Evolutionary conservation across 2,113 vertebrate genomes (phyloP), one percentile per base, ranked within the genome.

Genomic region (Micromys minutus): DNA sequence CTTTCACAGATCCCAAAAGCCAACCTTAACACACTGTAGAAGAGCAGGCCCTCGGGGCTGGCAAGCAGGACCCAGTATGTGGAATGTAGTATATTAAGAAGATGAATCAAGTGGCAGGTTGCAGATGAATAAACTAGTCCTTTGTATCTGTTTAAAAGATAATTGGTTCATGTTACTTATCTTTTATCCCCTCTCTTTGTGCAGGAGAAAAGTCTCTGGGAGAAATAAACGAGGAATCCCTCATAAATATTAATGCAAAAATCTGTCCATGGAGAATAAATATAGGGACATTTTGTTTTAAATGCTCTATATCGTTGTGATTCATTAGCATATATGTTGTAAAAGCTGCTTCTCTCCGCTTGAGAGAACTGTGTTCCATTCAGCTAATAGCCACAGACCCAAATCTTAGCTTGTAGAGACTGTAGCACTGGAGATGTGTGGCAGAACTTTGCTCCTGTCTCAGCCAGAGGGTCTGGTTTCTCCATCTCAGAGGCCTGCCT

Each of bases 191-290:
- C n/a, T 96, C 59, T 96, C 47, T 91, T 88, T 90, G 95, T 95
- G 87, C 96, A 95, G 76, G 71, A 95, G 79, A 91, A 91, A 76
- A 89, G 47, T 97, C 94, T 96, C 61, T 87, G 92, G 87, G 96
- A 95, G 93, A 93, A 90, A 92, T 95, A 94, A 95, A 92, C 10
- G 42, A 96, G 90, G 91, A 92, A 90, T 90, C 36, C 84, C 81
- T 97, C 87, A 97, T 97, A 80, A 96, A 95, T 97, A 96, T 98
- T 97, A 95, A 96, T 96, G 96, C 72, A 81, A 47, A 93, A 88
- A 86, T 96, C 97, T 95, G 95, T 96, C 97, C 95, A 5, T 94
- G 92, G 97, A 96, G 97, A 97, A 75, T 94, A 96, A 97, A 97
- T 86, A 89, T 72, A 90, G 94, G 97, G 97, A 94, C 97, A 89